Base-by-base conservation (phyloP, 2,797 vertebrate species). In the Helarctos malayanus region DNA sequence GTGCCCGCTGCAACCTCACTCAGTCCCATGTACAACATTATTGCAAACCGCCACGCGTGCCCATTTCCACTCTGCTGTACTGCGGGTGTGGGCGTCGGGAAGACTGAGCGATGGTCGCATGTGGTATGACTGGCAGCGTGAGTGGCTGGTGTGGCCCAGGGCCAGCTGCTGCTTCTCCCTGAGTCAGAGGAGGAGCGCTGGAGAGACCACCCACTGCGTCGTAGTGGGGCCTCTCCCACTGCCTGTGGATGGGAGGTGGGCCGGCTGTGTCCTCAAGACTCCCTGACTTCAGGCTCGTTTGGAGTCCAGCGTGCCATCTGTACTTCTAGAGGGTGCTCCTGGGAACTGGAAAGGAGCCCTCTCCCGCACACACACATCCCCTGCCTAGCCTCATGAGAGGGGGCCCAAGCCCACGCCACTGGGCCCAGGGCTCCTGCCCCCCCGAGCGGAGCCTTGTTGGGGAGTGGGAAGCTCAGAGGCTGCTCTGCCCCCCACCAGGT, bases 131-230 rank as follows among this genome's bases (percentile, higher is more conserved):
- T 75, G 83, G 57, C 47, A 10, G 14, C 57, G 57, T 27, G 65
- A 85, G 56, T 75, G 88, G 89, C 73, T 92, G 81, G 49, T 52
- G 54, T 90, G 94, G 92, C 85, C 73, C 45, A 14, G 61, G 52
- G 85, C 92, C 92, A 88, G 91, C 85, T 63, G 68, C n/a, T 63
- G 92, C 85, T 81, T 97, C 95, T 96, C 89, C 68, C 56, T 21
- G 61, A 97, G 83, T 91, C 88, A 86, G 84, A 95, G 63, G 78
- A 92, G 79, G 95, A 89, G 93, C 69, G 25, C 89, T 78, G 82
- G 93, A 91, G 92, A 94, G 96, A 97, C 96, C 97, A 97, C 97
- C 94, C 94, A 94, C 79, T 75, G 95, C 0, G 69, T 25, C 79
- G 47, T 32, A 12, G 23, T 80, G 65, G 92, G 65, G 25, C 32